Percentiles rank a stretch among this genome's conserved stretches.
phyloP scores from a whole-genome alignment of 2,888 invertebrate genomes.

The Anticlea derivata region DNA sequence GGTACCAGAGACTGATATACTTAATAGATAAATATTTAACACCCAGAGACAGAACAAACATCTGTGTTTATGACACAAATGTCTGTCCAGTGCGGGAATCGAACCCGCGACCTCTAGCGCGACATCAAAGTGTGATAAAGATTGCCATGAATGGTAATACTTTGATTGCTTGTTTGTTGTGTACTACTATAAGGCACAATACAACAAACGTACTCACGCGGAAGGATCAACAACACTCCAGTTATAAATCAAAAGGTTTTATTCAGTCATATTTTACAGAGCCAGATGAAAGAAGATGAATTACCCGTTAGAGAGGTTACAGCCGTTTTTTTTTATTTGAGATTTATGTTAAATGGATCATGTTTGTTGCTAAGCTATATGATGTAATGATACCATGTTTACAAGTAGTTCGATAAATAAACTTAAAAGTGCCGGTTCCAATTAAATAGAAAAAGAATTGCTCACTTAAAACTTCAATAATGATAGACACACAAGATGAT shows the following conservation, averaged over 20 bases:
- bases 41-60: too few species aligned
- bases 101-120: too few species aligned
- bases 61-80: too few species aligned
- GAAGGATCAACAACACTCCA: conserved; percentile 1
- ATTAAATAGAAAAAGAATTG: too few species aligned
- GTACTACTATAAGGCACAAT: background rate
- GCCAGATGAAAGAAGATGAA: conserved; percentile 11
- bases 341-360: background rate
- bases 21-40: too few species aligned
- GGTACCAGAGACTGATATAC: too few species aligned
- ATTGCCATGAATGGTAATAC: too few species aligned
- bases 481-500: too few species aligned
- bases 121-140: too few species aligned
- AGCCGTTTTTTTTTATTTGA: background rate
- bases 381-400: background rate
- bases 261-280: conserved; percentile 10
- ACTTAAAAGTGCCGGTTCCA: background rate
- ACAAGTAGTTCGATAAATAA: background rate
- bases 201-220: background rate
- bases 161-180: too few species aligned
- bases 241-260: conserved; percentile 11
- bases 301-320: background rate
- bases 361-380: background rate
- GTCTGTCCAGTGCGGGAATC: too few species aligned
- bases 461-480: too few species aligned